Evolutionary conservation across 2,113 vertebrate genomes (phyloP), one percentile per base, ranked within the genome.

Genomic region (Oxyruncus cristatus): DNA sequence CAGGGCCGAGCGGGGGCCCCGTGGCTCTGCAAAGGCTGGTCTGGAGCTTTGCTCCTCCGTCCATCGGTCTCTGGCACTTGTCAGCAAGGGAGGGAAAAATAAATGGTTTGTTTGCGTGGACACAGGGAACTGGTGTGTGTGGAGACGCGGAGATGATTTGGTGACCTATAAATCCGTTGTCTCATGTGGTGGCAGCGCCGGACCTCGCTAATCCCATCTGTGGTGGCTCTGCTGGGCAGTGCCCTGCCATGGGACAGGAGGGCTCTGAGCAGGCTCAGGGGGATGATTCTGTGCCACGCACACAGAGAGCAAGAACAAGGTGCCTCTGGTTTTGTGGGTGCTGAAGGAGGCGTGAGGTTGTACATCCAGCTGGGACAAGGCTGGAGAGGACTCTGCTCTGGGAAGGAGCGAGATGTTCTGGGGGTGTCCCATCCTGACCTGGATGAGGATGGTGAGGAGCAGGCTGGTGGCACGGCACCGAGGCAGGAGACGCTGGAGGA

Each of bases 371-470:
- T 26, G 46, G 49, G 47, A 46, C 65, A 28, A 50, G 65, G 39
- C 6, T 9, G 42, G 37, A 28, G 32, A 26, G 28, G 35, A 5
- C 53, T 47, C 18, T 24, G 39, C 47, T 44, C 7, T 3, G 5
- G 44, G 56, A n/a, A 77, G 26, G n/a, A 32, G 5, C 17, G 55
- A 76, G 74, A 17, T 14, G 35, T 15, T 59, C 37, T 3, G 1
- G 27, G 33, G 28, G 10, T 14, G 35, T 53, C 53, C 41, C 27
- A 5, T 13, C 12, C 22, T 7, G n/a, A 18, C 14, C 7, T 0
- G 3, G 42, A 1, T 70, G 71, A 42, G 59, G 73, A 41, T 0
- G 2, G 18, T 2, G 4, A 22, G 58, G 23, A 5, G 9, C 0
- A 1, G 11, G 55, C 41, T 35, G 93, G 21, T 50, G 58, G 46